Percentiles rank a stretch among this genome's conserved stretches.
These are phyloP conservation scores for Haliclona indistincta DNA, from an alignment of 37 sponge, comb jelly and placozoan genomes.

Conservation along the genomic window DNA sequence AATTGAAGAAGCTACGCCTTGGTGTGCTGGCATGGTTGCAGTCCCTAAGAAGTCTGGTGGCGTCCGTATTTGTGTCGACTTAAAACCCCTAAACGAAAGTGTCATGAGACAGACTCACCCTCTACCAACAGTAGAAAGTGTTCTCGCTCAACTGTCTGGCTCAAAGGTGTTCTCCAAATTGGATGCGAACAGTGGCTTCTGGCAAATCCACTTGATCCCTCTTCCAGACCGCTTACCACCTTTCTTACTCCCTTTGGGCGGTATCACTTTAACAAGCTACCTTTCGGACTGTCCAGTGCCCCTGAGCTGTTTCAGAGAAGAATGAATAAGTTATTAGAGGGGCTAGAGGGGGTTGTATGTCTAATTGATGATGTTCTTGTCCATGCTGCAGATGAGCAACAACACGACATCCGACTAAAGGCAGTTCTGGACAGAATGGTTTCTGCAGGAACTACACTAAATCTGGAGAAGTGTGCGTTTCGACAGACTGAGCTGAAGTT, in stretches of 20 bases:
- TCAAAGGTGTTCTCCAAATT: conserved; percentile 14
- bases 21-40: conserved; percentile 26
- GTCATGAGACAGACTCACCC: conserved; percentile 9
- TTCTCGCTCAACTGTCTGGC: conserved; percentile 3
- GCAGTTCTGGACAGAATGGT: conserved; percentile 11
- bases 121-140: conserved; percentile 31
- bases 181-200: conserved; percentile 31
- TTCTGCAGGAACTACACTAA: conserved; percentile 31
- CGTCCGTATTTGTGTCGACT: conserved; percentile 31
- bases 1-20: conserved; percentile 5
- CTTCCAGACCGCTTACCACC: not conserved
- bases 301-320: conserved; percentile 17
- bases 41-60: conserved; percentile 5
- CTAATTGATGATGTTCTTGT: conserved; percentile 18
- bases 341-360: conserved; percentile 2
- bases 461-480: conserved; percentile 35
- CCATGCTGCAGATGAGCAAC: not conserved
- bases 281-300: conserved; percentile 17
- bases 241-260: conserved; percentile 9
- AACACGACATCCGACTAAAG: conserved; percentile 16
- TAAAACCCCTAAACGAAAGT: conserved; percentile 23
- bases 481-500: conserved; percentile 4
- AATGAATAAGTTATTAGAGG: conserved; percentile 11
- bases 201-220: conserved; percentile 27
- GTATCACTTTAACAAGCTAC: conserved; percentile 1